Evolutionary conservation across 1,140 invertebrate genomes (phyloP), one percentile per base, ranked within the genome.

Genomic region (Heliconius himera): DNA sequence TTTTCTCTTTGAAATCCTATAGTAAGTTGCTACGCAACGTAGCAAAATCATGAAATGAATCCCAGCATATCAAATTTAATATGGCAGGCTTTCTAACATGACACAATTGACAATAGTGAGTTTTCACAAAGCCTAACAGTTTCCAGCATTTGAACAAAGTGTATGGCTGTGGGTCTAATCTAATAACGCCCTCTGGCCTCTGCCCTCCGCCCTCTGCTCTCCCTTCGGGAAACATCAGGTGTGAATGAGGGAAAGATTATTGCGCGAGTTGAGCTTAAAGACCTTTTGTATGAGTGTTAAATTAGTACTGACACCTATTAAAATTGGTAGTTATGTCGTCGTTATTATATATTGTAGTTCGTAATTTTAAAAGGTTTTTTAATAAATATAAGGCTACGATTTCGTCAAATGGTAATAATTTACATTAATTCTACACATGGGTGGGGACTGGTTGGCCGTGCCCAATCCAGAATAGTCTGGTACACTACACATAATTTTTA

Each of bases 81-180:
- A 66, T 66, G 60, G 26, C 60, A 66, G n/a, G 60, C 60, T 66
- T 29, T 66, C 60, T 66, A 16, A 66, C 60, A 11, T 66, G 60
- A 66, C 60, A 29, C 60, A 66, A 66, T 66, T 26, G 60, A 66
- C 60, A 66, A 66, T 26, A 13, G 60, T 66, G 26, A 66, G 26
- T 22, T 66, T 66, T 66, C 60, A 66, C 60, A 66, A 66, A 66
- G 60, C 60, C 60, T 29, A 66, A 66, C 60, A 26, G 60, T 81
- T 81, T 77, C 77, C 79, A 76, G 79, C 76, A 81, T 56, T 83
- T 83, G 77, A 81, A 73, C 82, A 83, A 74, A 76, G 75, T 78
- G 56, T 54, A 78, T 76, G 77, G 79, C 75, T 60, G 56, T 78
- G 49, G 72, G 49, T 56, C 70, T 83, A 83, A 83, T 83, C 73